These are phyloP conservation scores for Troglohyphantes excavatus DNA, from an alignment of 2,888 invertebrate species.

Conservation along the genomic window DNA sequence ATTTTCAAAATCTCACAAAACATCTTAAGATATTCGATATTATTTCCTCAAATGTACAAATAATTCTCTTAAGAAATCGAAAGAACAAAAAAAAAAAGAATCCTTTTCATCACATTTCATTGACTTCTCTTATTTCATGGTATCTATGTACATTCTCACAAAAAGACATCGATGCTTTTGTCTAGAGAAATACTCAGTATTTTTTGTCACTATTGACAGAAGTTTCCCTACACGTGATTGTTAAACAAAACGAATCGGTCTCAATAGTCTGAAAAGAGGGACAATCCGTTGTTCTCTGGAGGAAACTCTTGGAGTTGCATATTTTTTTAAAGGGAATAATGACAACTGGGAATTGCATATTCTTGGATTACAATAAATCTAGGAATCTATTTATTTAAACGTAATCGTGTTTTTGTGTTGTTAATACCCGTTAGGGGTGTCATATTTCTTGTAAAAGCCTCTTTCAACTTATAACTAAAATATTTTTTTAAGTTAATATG, in stretches of 20 bases:
- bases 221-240: slow-evolving; percentile 17
- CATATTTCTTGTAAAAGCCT: too few relatives aligned
- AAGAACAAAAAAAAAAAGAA: too few relatives aligned
- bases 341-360: background rate
- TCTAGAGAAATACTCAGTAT: background rate
- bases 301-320: background rate
- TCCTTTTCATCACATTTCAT: too few relatives aligned
- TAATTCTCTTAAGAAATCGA: too few relatives aligned
- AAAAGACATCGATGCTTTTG: slow-evolving; percentile 28
- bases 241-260: background rate
- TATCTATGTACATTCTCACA: slow-evolving; percentile 26
- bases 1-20: too few relatives aligned
- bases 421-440: too few relatives aligned
- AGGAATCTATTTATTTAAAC: background rate
- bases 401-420: too few relatives aligned
- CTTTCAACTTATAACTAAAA: too few relatives aligned
- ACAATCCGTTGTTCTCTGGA: slow-evolving; percentile 1
- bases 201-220: slow-evolving; percentile 14
- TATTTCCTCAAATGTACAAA: too few relatives aligned
- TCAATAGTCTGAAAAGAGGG: background rate
- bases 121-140: background rate
- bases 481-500: too few relatives aligned
- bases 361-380: background rate
- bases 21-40: too few relatives aligned
- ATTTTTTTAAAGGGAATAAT: background rate